These are phyloP conservation scores for Agrypnia vestita DNA, from an alignment of 1,140 invertebrate species.

Conservation along the genomic window DNA sequence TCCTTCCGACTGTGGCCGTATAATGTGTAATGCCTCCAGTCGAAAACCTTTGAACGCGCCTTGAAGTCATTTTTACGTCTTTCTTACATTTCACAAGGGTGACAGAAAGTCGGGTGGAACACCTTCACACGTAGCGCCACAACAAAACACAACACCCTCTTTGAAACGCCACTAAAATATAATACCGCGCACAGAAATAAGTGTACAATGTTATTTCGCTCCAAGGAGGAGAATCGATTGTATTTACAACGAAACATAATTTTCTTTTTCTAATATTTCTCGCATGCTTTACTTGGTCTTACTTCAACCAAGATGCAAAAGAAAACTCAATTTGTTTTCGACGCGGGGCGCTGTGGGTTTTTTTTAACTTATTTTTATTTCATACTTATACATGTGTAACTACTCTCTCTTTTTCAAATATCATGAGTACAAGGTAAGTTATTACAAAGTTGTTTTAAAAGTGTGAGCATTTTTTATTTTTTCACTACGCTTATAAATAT, in stretches of 20 bases:
- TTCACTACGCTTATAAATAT: too few relatives aligned
- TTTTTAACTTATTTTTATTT: slow-evolving; percentile 40
- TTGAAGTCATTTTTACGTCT: slow-evolving; percentile 49
- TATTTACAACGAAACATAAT: not conserved
- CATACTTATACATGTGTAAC: too few relatives aligned
- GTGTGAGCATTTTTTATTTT: too few relatives aligned
- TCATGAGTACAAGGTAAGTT: too few relatives aligned
- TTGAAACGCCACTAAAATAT: not conserved
- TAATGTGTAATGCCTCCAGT: slow-evolving; percentile 54
- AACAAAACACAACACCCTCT: not conserved
- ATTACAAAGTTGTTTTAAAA: too few relatives aligned
- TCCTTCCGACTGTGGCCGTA: slow-evolving; percentile 31
- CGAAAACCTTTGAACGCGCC: slow-evolving; percentile 48
- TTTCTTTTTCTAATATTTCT: slow-evolving; percentile 37
- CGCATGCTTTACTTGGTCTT: slow-evolving; percentile 45
- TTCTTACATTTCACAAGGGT: slow-evolving; percentile 52
- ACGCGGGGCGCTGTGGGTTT: slow-evolving; percentile 49
- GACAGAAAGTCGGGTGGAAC: slow-evolving; percentile 28
- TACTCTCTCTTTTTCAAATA: too few relatives aligned
- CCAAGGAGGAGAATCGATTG: not conserved
- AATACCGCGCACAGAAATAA: not conserved
- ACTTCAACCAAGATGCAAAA: slow-evolving; percentile 49
- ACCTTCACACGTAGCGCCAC: not conserved
- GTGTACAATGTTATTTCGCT: slow-evolving; percentile 3
- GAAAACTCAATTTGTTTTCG: slow-evolving; percentile 60